These are phyloP conservation scores for Dascillus cervinus DNA, from an alignment of 2,888 invertebrate genomes.

Conservation along the genomic window DNA sequence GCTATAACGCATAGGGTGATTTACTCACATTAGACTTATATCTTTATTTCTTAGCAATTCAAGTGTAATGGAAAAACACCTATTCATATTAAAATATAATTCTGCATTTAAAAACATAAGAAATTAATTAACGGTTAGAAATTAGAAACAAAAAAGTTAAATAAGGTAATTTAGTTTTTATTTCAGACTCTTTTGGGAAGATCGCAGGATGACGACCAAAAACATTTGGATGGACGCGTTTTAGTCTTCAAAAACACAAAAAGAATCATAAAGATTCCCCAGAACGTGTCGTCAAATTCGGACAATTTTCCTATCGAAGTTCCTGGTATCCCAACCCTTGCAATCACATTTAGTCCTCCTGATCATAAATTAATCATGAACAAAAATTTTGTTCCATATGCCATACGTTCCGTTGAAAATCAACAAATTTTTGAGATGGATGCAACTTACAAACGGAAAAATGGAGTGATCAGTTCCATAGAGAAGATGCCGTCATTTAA, in stretches of 20 bases:
- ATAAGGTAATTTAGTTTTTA: slow-evolving; percentile 11
- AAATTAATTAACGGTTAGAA: too few relatives aligned
- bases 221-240: slow-evolving; percentile 50
- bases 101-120: too few relatives aligned
- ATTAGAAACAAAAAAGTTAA: too few relatives aligned
- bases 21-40: too few relatives aligned
- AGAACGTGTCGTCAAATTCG: slow-evolving; percentile 29
- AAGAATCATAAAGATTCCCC: slow-evolving; percentile 62
- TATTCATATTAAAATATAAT: too few relatives aligned
- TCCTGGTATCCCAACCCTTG: slow-evolving; percentile 38
- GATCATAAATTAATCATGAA: slow-evolving; percentile 31
- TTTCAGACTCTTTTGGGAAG: slow-evolving; percentile 48
- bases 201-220: slow-evolving; percentile 49
- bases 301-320: slow-evolving; percentile 39
- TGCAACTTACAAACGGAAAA: background rate
- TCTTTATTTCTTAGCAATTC: too few relatives aligned
- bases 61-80: too few relatives aligned
- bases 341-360: slow-evolving; percentile 36
- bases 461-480: slow-evolving; percentile 18
- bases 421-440: slow-evolving; percentile 2
- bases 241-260: slow-evolving; percentile 65
- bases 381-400: slow-evolving; percentile 25
- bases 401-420: slow-evolving; percentile 21
- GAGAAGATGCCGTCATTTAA: slow-evolving; percentile 24
- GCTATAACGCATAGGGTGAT: too few relatives aligned